Conservation (phyloP, 2,113 vertebrate species). For the Neomonachus schauinslandi region DNA sequence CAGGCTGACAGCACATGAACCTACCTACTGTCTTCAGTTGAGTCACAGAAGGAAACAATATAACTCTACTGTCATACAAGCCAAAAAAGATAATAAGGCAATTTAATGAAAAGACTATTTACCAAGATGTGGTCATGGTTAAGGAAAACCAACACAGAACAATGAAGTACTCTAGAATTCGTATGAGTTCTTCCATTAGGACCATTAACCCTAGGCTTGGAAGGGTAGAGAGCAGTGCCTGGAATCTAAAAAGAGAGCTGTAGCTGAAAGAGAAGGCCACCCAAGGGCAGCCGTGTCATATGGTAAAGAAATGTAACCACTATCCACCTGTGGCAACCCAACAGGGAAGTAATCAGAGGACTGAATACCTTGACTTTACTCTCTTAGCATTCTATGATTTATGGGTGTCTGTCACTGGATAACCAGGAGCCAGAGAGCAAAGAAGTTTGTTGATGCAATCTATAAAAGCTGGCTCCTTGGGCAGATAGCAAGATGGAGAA, state of each 20-base stretch:
- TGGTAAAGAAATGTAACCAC: background rate
- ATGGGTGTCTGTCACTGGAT: background rate
- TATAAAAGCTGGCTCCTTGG: background rate
- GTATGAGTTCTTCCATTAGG: background rate
- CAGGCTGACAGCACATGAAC: background rate
- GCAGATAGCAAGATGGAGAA: conserved; percentile 10
- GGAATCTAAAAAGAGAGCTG: background rate
- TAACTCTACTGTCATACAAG: background rate
- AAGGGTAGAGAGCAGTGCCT: background rate
- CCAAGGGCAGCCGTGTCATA: background rate
- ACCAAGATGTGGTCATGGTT: background rate
- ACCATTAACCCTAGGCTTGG: background rate
- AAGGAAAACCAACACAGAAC: conserved; percentile 21
- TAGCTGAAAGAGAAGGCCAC: background rate
- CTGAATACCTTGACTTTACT: background rate
- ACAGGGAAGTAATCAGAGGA: background rate
- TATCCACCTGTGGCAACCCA: background rate
- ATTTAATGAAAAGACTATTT: conserved; percentile 5
- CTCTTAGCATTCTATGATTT: background rate
- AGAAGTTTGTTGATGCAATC: background rate
- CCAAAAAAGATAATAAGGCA: background rate
- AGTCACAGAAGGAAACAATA: conserved; percentile 39
- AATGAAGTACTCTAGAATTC: background rate
- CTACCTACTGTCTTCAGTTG: background rate
- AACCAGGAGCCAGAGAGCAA: background rate